phyloP scores from a whole-genome alignment of 2,113 vertebrate genomes.

The Pachycephala philippinensis region DNA sequence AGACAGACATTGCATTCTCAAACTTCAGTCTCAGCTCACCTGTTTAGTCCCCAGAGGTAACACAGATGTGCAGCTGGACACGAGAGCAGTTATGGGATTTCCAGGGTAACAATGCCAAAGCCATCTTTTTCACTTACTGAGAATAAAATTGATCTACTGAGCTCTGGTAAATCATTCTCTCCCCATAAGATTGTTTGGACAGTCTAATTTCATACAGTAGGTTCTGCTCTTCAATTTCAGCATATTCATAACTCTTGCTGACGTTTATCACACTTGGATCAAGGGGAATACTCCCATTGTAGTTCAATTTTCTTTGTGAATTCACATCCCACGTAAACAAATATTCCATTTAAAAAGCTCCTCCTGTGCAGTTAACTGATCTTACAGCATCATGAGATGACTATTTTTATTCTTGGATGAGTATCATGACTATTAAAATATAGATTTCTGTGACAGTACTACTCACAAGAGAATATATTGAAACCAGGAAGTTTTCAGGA shows the following conservation, averaged over 20 bases:
- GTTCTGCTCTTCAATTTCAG: neutral
- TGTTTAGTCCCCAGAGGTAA: neutral
- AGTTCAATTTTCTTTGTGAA: neutral
- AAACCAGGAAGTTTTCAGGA: neutral
- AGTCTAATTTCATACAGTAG: neutral
- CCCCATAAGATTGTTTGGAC: neutral
- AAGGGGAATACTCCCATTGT: neutral
- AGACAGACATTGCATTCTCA: neutral
- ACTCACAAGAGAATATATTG: neutral
- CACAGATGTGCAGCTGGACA: neutral
- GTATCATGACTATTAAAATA: neutral
- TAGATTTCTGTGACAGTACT: neutral
- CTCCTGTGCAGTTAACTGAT: neutral
- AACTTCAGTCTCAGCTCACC: neutral
- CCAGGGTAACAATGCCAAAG: neutral
- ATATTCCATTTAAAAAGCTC: neutral
- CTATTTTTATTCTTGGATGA: neutral
- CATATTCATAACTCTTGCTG: neutral
- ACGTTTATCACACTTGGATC: neutral
- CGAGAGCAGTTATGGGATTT: neutral
- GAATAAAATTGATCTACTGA: neutral
- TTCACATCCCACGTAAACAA: neutral
- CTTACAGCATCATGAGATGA: neutral
- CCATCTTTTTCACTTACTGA: neutral
- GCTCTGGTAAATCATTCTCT: neutral